Base-by-base conservation (phyloP, 2,888 invertebrate genomes). In the Erpobdella octoculata region DNA sequence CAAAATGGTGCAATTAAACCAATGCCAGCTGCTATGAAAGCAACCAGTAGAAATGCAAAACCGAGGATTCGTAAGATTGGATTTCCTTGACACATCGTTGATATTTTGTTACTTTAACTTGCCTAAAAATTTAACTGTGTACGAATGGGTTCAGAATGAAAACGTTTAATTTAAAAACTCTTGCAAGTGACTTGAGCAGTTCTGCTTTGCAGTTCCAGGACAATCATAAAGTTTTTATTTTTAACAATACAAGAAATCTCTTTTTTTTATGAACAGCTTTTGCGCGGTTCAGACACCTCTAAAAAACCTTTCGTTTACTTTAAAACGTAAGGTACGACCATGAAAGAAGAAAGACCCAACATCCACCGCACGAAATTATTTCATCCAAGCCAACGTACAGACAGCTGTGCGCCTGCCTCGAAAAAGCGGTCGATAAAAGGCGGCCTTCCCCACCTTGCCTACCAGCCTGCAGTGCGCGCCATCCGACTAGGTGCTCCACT, bases 1-100 rank as follows among this genome's bases (percentile, higher is more conserved):
- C 73, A 73, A 72, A 73, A 73, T 72, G 71, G 72, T 2, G 69
- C 48, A 28, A 73, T 9, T 59, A 73, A 70, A 15, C 66, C 70
- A 25, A 73, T 25, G 48, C 12, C n/a, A 33, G 62, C 38, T 5
- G 71, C 65, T 33, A 73, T 2, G 66, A 72, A 66, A 21, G 72
- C 70, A 33, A 73, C 37, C 35, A 73, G 33, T 25, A 73, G 70
- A 41, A 73, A 65, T 25, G 73, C n/a, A 31, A 72, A 66, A 25
- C 68, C 70, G 8, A 72, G n/a, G 25, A 72, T 28, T 38, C 71
- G 72, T 4, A 73, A 58, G 8, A 70, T 58, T 59, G 73, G 58
- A 31, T 65, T 71, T 6, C 71, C 66, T 5, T 59, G 59, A 46
- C 73, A 73, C 73, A 73, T 72, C 5, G 18, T 72, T 36, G 18